Evolutionary conservation across 2,888 invertebrate genomes (phyloP), one percentile per base, ranked within the genome.

Genomic region (Sycophila texana): DNA sequence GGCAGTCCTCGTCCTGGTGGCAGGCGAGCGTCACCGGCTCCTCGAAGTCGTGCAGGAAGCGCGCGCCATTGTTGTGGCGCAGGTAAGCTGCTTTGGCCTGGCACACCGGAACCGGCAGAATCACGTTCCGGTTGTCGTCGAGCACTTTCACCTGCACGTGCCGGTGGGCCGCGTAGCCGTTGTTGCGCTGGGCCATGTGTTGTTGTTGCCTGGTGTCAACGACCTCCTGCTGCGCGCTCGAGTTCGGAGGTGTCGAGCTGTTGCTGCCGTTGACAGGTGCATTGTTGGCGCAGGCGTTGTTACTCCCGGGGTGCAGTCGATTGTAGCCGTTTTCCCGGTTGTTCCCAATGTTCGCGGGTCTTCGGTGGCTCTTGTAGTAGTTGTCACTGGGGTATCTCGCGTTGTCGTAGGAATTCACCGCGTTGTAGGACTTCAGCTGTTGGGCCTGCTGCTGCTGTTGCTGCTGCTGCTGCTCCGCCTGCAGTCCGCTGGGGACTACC

Each of bases 131-230:
- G 85, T 90, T 89, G 85, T 89, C 89, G 83, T 93, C 86, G 90
- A 93, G 86, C 92, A 91, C 84, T 92, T 92, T 86, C 92, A 90
- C 90, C 83, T 89, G 89, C 92, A 91, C 89, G 88, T 85, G 90
- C 85, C 86, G 90, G 82, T 90, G 86, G 88, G 83, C 86, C 57
- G 53, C 92, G 90, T 84, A 91, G 90, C 89, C 92, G 39, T 39
- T 39, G 39, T 92, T 92, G 85, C 63, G 70, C 30, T 51, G 77
- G 3, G 39, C 4, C 49, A 91, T 84, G 83, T 87, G 85, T 81
- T 86, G 90, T 84, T 87, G 85, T 81, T 86, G 90, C 85, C 91
- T 90, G 88, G 92, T 91, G 86, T 92, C 92, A 81, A 91, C 90
- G 83, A 91, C 87, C 91, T 92, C 86, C 91, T 92, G 89, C 92